Evolutionary conservation across 2,113 vertebrate species (phyloP), one percentile per base, ranked within the genome.

Genomic region (Orthochromis indermauri): DNA sequence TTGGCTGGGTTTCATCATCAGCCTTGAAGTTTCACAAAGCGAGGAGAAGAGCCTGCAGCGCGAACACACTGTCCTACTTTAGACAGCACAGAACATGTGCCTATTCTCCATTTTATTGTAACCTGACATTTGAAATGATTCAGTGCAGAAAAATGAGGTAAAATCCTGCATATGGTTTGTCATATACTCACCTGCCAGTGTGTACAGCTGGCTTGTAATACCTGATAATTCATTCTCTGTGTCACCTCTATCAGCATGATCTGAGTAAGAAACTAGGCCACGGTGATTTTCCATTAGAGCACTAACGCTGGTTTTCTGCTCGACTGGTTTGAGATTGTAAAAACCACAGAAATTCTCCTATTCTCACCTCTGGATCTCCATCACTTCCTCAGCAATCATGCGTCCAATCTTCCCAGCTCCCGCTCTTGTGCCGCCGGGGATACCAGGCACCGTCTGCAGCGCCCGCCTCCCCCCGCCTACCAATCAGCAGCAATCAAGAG

Each of bases 301-400:
- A 35, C 6, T 0, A 0, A 45, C 3, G 2, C 10, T 4, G 10
- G 21, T 81, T 9, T 40, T 31, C 11, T 11, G 8, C 24, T 59
- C 5, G 8, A 33, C 21, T 8, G 26, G 8, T 45, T 80, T 10
- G 2, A 54, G 26, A 49, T n/a, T 1, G 4, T n/a, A n/a, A 33
- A 54, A 49, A 9, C 7, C 5, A 28, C 16, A 47, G 13, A 76
- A 1, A 33, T 33, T 1, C 7, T 9, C 35, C 17, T 89, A 5
- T 86, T 88, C 95, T 97, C 87, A 98, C 99, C 98, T 98, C 95
- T 99, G 99, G 90, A 99, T 98, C 96, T 99, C 99, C 98, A 99
- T 99, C 94, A 99, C 98, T 93, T 99, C 99, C 91, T 99, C 99
- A 10, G 98, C 99, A 71, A 99, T 99, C 98, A 99, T 99, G 82